Conservation (phyloP, 1,140 invertebrate genomes). For the Pogonognathellus flavescens region DNA sequence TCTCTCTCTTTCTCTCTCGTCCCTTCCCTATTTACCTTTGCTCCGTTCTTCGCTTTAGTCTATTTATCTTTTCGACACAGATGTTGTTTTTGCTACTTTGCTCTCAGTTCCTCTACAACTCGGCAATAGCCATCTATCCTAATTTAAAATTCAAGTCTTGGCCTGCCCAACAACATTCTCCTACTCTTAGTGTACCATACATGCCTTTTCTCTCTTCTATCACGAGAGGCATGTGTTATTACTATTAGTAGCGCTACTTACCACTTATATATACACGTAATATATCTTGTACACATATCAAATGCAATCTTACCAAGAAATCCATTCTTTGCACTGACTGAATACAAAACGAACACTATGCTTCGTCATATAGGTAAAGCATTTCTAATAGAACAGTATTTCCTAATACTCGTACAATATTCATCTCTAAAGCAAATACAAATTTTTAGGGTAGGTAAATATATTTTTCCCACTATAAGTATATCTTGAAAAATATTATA, state of each 20-base stretch:
- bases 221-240: too few species aligned
- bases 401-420: too few species aligned
- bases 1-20: neutral
- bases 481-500: too few species aligned
- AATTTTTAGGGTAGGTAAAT: too few species aligned
- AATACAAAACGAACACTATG: too few species aligned
- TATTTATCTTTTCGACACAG: slow-evolving; percentile 45
- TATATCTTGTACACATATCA: neutral
- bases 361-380: too few species aligned
- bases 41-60: neutral
- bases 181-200: neutral
- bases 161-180: neutral
- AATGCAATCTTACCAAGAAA: too few species aligned
- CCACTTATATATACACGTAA: neutral
- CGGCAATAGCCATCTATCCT: slow-evolving; percentile 38
- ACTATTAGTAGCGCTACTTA: too few species aligned
- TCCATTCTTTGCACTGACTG: too few species aligned
- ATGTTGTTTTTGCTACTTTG: slow-evolving; percentile 31
- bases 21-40: neutral
- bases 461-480: too few species aligned
- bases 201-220: neutral
- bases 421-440: too few species aligned
- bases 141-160: slow-evolving; percentile 45
- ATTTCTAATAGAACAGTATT: too few species aligned
- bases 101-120: slow-evolving; percentile 15